A percentile compares a stretch with the other conserved stretches of the same genome.
These are phyloP conservation scores for Dasysyrphus tricinctus DNA, from an alignment of 2,888 invertebrate species.

Conservation along the genomic window DNA sequence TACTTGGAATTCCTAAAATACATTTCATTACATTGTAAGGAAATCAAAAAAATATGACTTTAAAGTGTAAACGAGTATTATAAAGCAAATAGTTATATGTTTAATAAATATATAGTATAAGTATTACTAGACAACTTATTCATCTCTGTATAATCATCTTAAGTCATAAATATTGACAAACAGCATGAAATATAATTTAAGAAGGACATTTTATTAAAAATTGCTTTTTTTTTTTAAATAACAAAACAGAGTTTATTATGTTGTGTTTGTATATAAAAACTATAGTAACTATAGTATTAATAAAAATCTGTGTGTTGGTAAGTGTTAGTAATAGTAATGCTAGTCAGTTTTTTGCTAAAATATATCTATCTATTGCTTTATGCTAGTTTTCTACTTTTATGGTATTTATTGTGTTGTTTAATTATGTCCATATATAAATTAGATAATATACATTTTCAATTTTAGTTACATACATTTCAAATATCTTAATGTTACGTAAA, in stretches of 20 bases:
- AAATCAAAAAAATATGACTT: background rate
- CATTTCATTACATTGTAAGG: background rate
- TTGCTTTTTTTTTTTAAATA: background rate
- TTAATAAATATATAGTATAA: background rate
- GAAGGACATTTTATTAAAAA: constrained; percentile 11
- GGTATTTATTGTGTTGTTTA: background rate
- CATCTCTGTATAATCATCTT: background rate
- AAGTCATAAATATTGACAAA: background rate
- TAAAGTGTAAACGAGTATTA: background rate
- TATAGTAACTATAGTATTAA: no score
- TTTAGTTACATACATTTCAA: constrained; percentile 7
- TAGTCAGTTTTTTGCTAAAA: background rate
- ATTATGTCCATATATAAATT: background rate
- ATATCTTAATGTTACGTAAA: background rate
- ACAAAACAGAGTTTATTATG: background rate
- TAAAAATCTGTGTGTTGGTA: constrained; percentile 52
- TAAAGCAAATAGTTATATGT: background rate
- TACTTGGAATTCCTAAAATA: background rate
- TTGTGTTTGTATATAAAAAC: background rate
- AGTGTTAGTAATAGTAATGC: constrained; percentile 40
- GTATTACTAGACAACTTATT: background rate
- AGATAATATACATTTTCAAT: background rate
- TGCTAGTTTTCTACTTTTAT: background rate
- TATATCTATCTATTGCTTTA: no score
- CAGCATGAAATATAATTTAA: constrained; percentile 24